Conservation (phyloP, 2,113 vertebrate species). For the Lepus timidus region DNA sequence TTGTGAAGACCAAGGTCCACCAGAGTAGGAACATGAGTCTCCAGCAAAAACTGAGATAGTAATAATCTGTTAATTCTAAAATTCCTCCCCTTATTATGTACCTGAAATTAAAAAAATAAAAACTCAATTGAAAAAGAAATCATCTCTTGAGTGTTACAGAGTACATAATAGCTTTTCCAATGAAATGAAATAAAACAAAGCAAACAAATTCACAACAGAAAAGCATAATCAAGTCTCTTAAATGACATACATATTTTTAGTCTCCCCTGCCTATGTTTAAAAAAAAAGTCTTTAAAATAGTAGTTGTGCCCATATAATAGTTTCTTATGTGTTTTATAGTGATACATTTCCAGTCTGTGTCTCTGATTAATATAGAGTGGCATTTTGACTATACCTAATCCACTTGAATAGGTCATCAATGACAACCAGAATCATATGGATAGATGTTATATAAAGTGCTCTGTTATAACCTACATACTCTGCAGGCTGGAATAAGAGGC, state of each 20-base stretch:
- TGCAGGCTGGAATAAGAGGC: neutral
- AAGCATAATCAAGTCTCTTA: slow-evolving; percentile 36
- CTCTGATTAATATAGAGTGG: neutral
- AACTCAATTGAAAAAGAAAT: slow-evolving; percentile 72
- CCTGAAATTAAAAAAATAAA: slow-evolving; percentile 67
- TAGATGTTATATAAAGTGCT: neutral
- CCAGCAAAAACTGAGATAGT: neutral
- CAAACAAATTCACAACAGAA: neutral
- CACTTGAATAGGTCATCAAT: neutral
- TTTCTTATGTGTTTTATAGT: neutral
- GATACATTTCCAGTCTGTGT: neutral
- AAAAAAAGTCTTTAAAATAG: neutral
- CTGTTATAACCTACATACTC: neutral
- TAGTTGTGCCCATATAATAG: neutral
- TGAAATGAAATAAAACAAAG: slow-evolving; percentile 63
- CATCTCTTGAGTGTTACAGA: slow-evolving; percentile 60
- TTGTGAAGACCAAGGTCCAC: neutral
- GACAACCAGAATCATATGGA: neutral
- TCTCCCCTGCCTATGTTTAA: neutral
- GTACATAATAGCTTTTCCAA: slow-evolving; percentile 50
- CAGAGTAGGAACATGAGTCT: neutral
- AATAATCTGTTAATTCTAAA: neutral
- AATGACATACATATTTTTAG: neutral
- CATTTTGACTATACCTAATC: neutral
- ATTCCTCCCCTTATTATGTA: slow-evolving; percentile 38